These are phyloP conservation scores for Haliaeetus leucogaster DNA, from an alignment of 2,113 vertebrate species.

Conservation along the genomic window DNA sequence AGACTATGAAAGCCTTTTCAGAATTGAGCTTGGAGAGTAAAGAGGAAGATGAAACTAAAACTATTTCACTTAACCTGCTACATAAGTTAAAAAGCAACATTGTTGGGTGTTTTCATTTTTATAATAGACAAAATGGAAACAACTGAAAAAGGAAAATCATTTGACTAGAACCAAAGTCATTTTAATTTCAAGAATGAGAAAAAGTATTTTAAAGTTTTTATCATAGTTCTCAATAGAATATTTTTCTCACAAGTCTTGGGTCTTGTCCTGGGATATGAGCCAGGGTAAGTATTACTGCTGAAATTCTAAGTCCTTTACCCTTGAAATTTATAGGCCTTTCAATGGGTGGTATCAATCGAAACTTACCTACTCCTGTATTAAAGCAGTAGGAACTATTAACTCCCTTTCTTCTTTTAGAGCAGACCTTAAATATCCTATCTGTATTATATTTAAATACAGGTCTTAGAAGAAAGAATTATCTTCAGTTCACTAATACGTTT, in stretches of 20 bases:
- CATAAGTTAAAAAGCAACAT: background rate
- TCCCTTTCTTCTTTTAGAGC: background rate
- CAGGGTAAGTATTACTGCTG: background rate
- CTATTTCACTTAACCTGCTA: background rate
- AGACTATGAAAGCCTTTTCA: background rate
- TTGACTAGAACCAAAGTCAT: background rate
- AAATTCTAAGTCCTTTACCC: background rate
- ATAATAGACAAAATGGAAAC: background rate
- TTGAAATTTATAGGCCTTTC: background rate
- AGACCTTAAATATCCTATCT: background rate
- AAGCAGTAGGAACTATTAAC: background rate
- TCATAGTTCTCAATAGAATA: background rate
- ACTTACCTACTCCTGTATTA: background rate
- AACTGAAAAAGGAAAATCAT: background rate
- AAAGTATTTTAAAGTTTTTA: background rate
- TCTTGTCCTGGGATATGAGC: background rate
- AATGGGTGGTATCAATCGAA: fast-evolving
- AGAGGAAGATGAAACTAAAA: background rate
- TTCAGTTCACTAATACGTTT: background rate
- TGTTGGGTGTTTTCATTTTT: background rate
- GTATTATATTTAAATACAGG: background rate
- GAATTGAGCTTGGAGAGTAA: background rate
- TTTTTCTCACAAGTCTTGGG: background rate
- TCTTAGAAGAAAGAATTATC: background rate
- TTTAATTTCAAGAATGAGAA: background rate